These are phyloP conservation scores for Drosophila biarmipes DNA, from an alignment of 1,140 invertebrate genomes.

Conservation along the genomic window DNA sequence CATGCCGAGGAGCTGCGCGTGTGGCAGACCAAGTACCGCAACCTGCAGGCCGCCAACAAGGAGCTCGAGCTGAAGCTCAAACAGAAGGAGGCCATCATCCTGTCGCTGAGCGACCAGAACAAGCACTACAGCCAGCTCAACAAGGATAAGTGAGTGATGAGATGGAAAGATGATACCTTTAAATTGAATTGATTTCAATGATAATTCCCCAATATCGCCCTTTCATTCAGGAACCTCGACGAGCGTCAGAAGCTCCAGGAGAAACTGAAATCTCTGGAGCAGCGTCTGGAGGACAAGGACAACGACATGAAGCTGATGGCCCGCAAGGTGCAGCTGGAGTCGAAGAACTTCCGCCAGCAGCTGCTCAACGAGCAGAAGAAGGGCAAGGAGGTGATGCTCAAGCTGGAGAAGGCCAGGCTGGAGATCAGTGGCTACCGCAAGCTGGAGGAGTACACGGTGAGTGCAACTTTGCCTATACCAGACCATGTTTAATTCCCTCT, in stretches of 20 bases:
- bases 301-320: constrained; percentile 89
- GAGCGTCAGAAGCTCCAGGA: constrained; percentile 90
- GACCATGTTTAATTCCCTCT: not conserved
- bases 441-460: constrained; percentile 74
- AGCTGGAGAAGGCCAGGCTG: constrained; percentile 87
- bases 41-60: constrained; percentile 87
- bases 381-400: constrained; percentile 88
- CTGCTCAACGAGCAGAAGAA: constrained; percentile 88
- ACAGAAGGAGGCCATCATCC: constrained; percentile 88
- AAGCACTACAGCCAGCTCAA: constrained; percentile 89
- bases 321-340: constrained; percentile 88
- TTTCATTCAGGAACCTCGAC: constrained; percentile 86
- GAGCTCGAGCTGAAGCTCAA: constrained; percentile 87
- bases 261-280: constrained; percentile 87
- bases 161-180: too few relatives aligned
- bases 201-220: not conserved
- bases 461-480: not conserved
- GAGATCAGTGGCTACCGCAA: constrained; percentile 79
- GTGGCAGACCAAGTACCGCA: constrained; percentile 89
- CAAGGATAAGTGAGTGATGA: constrained; percentile 87
- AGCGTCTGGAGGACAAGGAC: constrained; percentile 88
- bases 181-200: not conserved
- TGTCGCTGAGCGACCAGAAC: constrained; percentile 88
- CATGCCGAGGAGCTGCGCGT: constrained; percentile 91
- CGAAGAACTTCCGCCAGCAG: constrained; percentile 90